phyloP scores from a whole-genome alignment of 92 coral and sea anemone species.

The Meandrina meandrites region DNA sequence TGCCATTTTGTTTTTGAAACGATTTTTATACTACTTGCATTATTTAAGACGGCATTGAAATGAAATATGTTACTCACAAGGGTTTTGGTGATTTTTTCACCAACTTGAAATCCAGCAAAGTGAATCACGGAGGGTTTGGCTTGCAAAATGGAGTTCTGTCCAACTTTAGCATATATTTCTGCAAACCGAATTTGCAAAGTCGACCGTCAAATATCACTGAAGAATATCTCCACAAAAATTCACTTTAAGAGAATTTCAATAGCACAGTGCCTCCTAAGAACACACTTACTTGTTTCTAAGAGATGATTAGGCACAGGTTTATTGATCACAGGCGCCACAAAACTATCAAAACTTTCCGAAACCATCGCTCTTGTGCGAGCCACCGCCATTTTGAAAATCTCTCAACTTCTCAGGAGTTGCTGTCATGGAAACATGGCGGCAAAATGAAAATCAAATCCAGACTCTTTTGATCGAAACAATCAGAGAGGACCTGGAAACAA shows the following conservation, averaged over 20 bases:
- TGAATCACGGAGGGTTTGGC: conserved; percentile 87
- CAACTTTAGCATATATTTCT: conserved; percentile 91
- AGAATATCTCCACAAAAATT: neutral
- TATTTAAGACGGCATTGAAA: neutral
- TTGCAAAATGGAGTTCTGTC: conserved; percentile 83
- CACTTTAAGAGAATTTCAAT: neutral
- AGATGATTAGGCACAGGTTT: conserved; percentile 93
- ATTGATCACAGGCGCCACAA: conserved; percentile 73
- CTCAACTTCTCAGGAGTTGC: conserved; percentile 21
- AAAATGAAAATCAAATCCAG: conserved; percentile 5
- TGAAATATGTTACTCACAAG: conserved; percentile 61
- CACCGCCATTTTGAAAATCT: conserved; percentile 94
- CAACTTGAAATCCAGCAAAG: conserved; percentile 92
- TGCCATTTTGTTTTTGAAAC: too few relatives aligned
- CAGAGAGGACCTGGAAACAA: conserved; percentile 15
- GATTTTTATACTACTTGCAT: too few relatives aligned
- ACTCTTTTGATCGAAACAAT: neutral
- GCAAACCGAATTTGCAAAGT: conserved; percentile 28
- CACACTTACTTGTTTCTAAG: conserved; percentile 87
- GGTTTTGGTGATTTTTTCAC: conserved; percentile 71
- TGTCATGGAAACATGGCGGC: conserved; percentile 69
- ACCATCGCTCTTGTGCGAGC: conserved; percentile 70
- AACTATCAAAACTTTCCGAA: conserved; percentile 79
- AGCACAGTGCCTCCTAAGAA: neutral
- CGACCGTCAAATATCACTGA: neutral